Evolutionary conservation across 2,113 vertebrate genomes (phyloP), one percentile per base, ranked within the genome.

Genomic region (Corapipo altera): DNA sequence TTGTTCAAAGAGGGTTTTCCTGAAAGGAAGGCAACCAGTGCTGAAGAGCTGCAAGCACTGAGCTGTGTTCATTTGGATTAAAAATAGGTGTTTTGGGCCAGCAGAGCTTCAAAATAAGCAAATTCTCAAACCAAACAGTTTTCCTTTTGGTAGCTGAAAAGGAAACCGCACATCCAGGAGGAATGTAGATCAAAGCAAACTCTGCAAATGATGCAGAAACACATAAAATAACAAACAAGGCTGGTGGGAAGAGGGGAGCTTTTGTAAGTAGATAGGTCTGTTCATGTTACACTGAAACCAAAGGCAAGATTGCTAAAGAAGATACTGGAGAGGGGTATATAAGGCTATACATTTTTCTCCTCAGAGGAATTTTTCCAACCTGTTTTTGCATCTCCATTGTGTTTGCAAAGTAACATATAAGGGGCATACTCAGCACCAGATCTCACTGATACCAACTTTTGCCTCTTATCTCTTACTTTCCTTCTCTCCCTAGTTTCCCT

Each of bases 191-290:
- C 98, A 98, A 98, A 98, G 98, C 86, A 71, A 96, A 97, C 97
- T 94, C 93, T 98, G 96, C 98, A 98, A 98, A 98, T 98, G 98
- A 98, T 98, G 98, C 98, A 98, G 98, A 98, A 98, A 98, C 96
- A 97, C 97, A 98, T 98, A 98, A 98, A 98, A 98, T 97, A 98
- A 98, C 98, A 98, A 98, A 98, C 98, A 98, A 97, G 95, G 81
- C 97, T 97, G 96, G 97, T 97, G 97, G 97, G 97, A 98, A 98
- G 97, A 98, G 95, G 78, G 96, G 94, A 94, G 95, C 97, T 98
- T 97, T 97, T 97, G 98, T 98, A 97, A 98, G 96, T 90, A 96
- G 98, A 98, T 97, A 97, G 96, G 88, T 97, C 97, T 97, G 93
- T 98, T 98, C 98, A 96, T 96, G 89, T 98, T 98, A 97, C 97